Evolutionary conservation across 2,888 invertebrate genomes (phyloP), one percentile per base, ranked within the genome.

Genomic region (Nephrotoma guestfalica): DNA sequence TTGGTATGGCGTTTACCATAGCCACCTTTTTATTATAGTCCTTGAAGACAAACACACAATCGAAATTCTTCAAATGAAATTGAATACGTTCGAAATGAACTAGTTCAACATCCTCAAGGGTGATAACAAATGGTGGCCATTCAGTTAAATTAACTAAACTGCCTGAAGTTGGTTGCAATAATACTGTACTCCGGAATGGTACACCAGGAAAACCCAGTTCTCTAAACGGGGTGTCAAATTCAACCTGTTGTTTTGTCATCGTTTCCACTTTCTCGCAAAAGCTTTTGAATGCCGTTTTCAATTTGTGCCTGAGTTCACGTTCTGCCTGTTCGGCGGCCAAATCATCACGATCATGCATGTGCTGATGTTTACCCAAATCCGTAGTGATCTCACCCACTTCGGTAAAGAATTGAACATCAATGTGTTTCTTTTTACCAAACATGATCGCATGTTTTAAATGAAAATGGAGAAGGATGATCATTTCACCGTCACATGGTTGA

Each of bases 341-440:
- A 93, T 99, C 99, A 91, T 99, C 99, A 83, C 99, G 94, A 92
- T 99, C 99, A 91, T 99, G 99, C 99, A 99, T 99, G 91, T 99
- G 99, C 91, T 99, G 99, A 91, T 99, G 99, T 91, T 99, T 99
- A 84, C 99, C 99, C 89, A 99, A 93, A 93, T 99, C 99, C 0
- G 99, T 99, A 0, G 99, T 99, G 87, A 99, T 99, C 92, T 99
- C 99, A 89, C 99, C 99, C 86, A 99, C 99, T 92, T 99, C 99
- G 0, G 99, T 99, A 91, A 99, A 99, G 92, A 99, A 99, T 91
- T 99, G 99, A 5, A 99, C 99, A 92, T 99, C 99, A 0, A 97
- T 95, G 89, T 99, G 99, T 90, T 99, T 99, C 94, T 99, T 99
- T 93, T 98, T 98, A 89, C 99, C 99, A 93, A 99, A 99, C 97